Evolutionary conservation across 2,888 invertebrate species (phyloP).

Genomic region (Caenorhabditis drosophilae): DNA sequence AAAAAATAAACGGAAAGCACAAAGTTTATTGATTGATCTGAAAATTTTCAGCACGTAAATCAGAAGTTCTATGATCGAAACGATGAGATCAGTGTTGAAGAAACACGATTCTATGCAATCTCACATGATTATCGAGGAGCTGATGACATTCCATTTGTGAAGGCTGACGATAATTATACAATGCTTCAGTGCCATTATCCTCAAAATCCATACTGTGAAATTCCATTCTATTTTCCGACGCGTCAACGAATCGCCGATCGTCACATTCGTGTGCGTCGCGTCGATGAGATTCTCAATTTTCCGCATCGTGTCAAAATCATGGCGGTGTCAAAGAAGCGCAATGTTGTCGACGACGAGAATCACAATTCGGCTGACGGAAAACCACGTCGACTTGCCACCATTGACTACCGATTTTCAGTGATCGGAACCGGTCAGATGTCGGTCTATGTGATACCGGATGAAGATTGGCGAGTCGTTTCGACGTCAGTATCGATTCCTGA

Average conservation of each 20-base stretch:
- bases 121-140: slow-evolving; percentile 55
- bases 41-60: slow-evolving; percentile 51
- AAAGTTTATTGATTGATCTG: not conserved
- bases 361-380: no score
- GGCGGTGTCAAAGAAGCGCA: slow-evolving; percentile 22
- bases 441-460: slow-evolving; percentile 42
- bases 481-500: slow-evolving; percentile 24
- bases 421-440: slow-evolving; percentile 49
- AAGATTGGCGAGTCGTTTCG: slow-evolving; percentile 27
- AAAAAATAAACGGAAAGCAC: no score
- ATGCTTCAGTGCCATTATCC: slow-evolving; percentile 25
- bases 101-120: slow-evolving; percentile 49
- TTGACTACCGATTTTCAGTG: slow-evolving; percentile 32
- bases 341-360: no score
- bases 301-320: slow-evolving; percentile 26
- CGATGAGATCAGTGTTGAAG: slow-evolving; percentile 24
- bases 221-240: slow-evolving; percentile 55
- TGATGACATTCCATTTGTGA: slow-evolving; percentile 57
- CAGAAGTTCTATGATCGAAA: slow-evolving; percentile 41
- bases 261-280: slow-evolving; percentile 40
- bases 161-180: slow-evolving; percentile 29
- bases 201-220: slow-evolving; percentile 50
- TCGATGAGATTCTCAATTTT: slow-evolving; percentile 37
- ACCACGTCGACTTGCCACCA: slow-evolving; percentile 12
- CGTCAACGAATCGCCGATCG: slow-evolving; percentile 37